A percentile compares a stretch with the other conserved stretches of the same genome.
phyloP scores from a whole-genome alignment of 2,888 invertebrate genomes.

The Falcaria lacertinaria region DNA sequence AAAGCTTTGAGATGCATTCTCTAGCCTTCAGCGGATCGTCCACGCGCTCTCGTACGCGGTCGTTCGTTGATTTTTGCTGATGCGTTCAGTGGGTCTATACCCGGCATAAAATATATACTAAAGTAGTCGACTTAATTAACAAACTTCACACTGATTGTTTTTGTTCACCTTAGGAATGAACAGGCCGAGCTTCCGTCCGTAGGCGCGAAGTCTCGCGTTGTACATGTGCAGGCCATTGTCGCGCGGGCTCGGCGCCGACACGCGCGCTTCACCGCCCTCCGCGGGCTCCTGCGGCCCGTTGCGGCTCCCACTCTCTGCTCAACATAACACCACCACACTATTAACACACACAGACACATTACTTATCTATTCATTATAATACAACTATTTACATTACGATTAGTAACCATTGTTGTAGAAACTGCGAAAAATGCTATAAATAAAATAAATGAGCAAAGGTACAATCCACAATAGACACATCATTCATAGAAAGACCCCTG shows the following conservation, averaged over 20 bases:
- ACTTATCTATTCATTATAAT: slow-evolving; percentile 1
- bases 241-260: slow-evolving; percentile 18
- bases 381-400: slow-evolving; percentile 7
- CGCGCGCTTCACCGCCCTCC: slow-evolving; percentile 18
- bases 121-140: no score
- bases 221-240: slow-evolving; percentile 50
- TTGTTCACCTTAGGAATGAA: slow-evolving; percentile 69
- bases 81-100: no score
- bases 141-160: neutral
- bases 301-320: slow-evolving; percentile 47
- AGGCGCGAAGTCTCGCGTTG: slow-evolving; percentile 63
- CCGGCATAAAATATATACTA: no score
- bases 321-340: slow-evolving; percentile 10
- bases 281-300: slow-evolving; percentile 32
- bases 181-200: slow-evolving; percentile 66
- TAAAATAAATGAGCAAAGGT: slow-evolving; percentile 10
- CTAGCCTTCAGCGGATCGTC: no score
- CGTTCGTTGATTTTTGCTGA: no score
- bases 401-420: slow-evolving; percentile 1
- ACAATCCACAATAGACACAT: slow-evolving; percentile 15
- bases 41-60: no score
- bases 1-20: no score
- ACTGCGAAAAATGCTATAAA: slow-evolving; percentile 6
- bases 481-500: slow-evolving; percentile 32
- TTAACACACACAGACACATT: slow-evolving; percentile 3